Evolutionary conservation across 53 echinoderm and acorn worm species (phyloP).

Genomic region (Henricia sp.): DNA sequence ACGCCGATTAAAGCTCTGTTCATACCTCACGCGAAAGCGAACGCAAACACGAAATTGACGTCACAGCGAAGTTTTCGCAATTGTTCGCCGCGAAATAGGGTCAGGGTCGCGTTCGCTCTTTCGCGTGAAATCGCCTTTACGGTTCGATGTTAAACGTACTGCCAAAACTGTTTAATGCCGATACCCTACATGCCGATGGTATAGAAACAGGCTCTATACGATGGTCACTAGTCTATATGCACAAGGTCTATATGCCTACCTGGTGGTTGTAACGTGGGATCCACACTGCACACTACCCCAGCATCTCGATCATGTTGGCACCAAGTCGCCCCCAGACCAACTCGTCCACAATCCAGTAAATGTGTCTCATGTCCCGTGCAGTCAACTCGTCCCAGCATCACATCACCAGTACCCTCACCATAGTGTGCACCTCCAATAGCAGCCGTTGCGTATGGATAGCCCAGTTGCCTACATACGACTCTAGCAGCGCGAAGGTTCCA

Average conservation of each 20-base stretch:
- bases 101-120: no score
- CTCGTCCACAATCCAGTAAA: slow-evolving; percentile 47
- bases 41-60: no score
- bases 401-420: slow-evolving; percentile 24
- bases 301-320: slow-evolving; percentile 63
- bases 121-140: no score
- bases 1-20: no score
- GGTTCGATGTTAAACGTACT: no score
- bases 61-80: no score
- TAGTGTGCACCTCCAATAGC: slow-evolving; percentile 53
- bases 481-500: slow-evolving; percentile 64
- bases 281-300: slow-evolving; percentile 47
- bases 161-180: no score
- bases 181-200: no score
- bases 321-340: slow-evolving; percentile 22
- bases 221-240: no score
- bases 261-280: slow-evolving; percentile 8
- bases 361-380: slow-evolving; percentile 58
- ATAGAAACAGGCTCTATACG: no score
- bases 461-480: slow-evolving; percentile 69
- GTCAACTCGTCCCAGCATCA: slow-evolving; percentile 51
- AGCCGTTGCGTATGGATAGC: slow-evolving; percentile 52
- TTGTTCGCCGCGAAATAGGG: no score
- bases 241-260: not conserved
- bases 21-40: no score